Evolutionary conservation across 2,113 vertebrate species (phyloP).

Genomic region (Brachyistius frenatus): DNA sequence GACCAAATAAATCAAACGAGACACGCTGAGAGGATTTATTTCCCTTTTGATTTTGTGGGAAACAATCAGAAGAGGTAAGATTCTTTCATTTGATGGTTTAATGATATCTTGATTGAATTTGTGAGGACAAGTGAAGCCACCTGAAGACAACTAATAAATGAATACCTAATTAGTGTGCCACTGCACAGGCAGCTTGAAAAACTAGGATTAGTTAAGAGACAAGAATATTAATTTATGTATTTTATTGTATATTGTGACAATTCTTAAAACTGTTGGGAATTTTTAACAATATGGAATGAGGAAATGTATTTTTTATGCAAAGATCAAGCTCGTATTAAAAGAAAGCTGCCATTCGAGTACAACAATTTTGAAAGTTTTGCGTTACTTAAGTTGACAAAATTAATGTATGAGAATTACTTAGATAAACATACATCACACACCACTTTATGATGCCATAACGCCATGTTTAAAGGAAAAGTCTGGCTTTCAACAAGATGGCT

Average conservation of each 20-base stretch:
- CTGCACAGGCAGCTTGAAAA: background rate
- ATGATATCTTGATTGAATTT: background rate
- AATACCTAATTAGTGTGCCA: background rate
- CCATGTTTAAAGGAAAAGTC: background rate
- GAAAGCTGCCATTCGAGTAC: background rate
- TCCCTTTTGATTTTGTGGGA: background rate
- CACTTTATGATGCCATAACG: background rate
- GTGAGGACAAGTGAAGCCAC: background rate
- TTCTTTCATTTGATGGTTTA: background rate
- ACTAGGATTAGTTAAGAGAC: background rate
- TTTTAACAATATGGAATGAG: background rate
- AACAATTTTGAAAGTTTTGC: background rate
- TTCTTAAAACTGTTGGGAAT: background rate
- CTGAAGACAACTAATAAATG: conserved; percentile 39
- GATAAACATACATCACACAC: background rate
- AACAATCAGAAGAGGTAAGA: conserved; percentile 55
- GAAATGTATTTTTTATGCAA: conserved; percentile 11
- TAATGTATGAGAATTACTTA: background rate
- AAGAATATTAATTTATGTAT: background rate
- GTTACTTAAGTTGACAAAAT: background rate
- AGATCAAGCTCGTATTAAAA: background rate
- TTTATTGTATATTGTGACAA: background rate
- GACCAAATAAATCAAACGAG: conserved; percentile 5
- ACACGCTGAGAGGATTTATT: background rate
- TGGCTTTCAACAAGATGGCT: background rate